phyloP scores from a whole-genome alignment of 2,888 invertebrate genomes.

The Thera britannica region DNA sequence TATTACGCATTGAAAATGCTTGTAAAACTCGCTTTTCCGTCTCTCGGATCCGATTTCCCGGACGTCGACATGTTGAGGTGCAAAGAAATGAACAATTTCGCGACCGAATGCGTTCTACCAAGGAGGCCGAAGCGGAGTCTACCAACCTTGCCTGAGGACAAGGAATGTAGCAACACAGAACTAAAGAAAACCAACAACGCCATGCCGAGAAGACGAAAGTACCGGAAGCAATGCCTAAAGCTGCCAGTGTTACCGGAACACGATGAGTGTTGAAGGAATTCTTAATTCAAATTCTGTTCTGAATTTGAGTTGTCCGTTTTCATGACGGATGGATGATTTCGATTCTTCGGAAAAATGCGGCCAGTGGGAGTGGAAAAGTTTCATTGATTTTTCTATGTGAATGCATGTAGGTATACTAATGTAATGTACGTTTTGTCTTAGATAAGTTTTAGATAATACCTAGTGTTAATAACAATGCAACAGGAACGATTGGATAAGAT shows the following conservation, averaged over 20 bases:
- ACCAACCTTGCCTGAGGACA: slow-evolving; percentile 74
- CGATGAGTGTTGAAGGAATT: slow-evolving; percentile 68
- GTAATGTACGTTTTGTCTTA: slow-evolving; percentile 1
- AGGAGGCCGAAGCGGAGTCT: slow-evolving; percentile 67
- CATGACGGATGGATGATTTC: slow-evolving; percentile 24
- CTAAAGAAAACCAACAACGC: slow-evolving; percentile 62
- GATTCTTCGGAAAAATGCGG: slow-evolving; percentile 11
- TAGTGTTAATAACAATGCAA: slow-evolving; percentile 1
- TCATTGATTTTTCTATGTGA: background rate
- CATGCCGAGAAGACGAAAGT: slow-evolving; percentile 61
- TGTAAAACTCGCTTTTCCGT: slow-evolving; percentile 67
- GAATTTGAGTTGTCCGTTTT: slow-evolving; percentile 25
- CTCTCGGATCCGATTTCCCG: slow-evolving; percentile 57
- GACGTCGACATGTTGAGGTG: slow-evolving; percentile 73
- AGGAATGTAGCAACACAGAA: slow-evolving; percentile 70
- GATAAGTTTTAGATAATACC: slow-evolving; percentile 6
- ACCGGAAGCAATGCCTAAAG: slow-evolving; percentile 63
- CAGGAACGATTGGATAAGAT: background rate
- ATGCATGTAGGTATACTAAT: background rate
- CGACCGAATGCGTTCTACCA: slow-evolving; percentile 71
- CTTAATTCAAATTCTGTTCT: slow-evolving; percentile 11
- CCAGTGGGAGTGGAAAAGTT: slow-evolving; percentile 13
- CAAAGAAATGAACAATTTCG: slow-evolving; percentile 67
- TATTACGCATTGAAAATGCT: slow-evolving; percentile 52
- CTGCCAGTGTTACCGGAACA: slow-evolving; percentile 71